These are phyloP conservation scores for Protaetia brevitarsis DNA, from an alignment of 1,140 invertebrate genomes.

Conservation along the genomic window DNA sequence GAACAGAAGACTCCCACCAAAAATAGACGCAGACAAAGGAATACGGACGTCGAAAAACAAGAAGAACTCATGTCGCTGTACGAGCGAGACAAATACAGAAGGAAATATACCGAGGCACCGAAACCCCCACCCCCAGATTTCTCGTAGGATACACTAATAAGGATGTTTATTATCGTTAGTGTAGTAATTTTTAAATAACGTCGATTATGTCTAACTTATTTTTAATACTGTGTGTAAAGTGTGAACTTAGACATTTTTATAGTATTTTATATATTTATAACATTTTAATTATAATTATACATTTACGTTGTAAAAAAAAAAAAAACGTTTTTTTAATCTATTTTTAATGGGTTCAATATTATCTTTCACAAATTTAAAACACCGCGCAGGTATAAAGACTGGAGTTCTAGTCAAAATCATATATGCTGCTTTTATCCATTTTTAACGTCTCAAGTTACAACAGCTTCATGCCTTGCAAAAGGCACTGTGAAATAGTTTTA, in stretches of 20 bases:
- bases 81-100: conserved; percentile 6
- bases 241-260: not conserved
- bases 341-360: not conserved
- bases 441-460: too few relatives aligned
- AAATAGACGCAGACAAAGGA: not conserved
- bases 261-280: conserved; percentile 1
- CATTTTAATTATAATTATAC: conserved; percentile 23
- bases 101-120: conserved; percentile 22
- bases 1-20: not conserved
- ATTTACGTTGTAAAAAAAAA: conserved; percentile 16
- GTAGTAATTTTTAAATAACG: not conserved
- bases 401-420: too few relatives aligned
- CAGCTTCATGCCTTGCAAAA: not conserved
- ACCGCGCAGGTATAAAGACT: too few relatives aligned
- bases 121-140: conserved; percentile 29
- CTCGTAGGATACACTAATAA: conserved; percentile 4
- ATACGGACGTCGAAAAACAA: conserved; percentile 19
- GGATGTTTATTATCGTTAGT: not conserved
- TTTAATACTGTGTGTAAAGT: not conserved
- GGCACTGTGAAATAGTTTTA: not conserved
- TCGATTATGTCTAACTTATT: conserved; percentile 10
- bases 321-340: not conserved
- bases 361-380: too few relatives aligned
- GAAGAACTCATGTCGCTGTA: conserved; percentile 1
- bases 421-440: too few relatives aligned